Conservation (phyloP, 2,797 vertebrate species). For the Crenichthys baileyi region DNA sequence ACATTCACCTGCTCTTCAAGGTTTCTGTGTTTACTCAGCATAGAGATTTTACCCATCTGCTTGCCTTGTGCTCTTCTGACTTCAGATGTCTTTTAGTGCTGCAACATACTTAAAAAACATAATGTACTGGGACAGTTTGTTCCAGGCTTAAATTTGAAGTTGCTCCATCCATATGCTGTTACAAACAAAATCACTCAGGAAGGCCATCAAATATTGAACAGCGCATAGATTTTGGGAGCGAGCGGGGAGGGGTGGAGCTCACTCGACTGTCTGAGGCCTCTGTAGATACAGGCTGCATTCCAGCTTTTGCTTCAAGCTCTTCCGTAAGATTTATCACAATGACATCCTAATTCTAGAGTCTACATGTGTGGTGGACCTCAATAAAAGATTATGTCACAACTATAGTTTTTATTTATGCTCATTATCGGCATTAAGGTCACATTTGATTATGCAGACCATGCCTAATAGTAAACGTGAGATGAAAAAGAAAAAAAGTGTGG, state of each 20-base stretch:
- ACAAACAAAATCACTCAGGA: constrained; percentile 72
- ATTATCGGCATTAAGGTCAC: not conserved
- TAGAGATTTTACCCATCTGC: constrained; percentile 6
- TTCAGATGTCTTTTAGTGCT: constrained; percentile 25
- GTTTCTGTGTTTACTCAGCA: constrained; percentile 21
- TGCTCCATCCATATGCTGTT: constrained; percentile 56
- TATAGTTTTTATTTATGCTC: not conserved
- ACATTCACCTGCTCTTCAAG: constrained; percentile 5
- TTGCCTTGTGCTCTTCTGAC: constrained; percentile 13
- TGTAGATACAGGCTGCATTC: constrained; percentile 34
- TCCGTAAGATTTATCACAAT: constrained; percentile 26
- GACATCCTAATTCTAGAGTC: constrained; percentile 19
- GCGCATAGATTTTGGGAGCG: constrained; percentile 38
- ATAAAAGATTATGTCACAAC: not conserved
- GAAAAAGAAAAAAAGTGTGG: not conserved
- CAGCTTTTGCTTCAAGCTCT: constrained; percentile 21
- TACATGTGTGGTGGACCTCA: constrained; percentile 8
- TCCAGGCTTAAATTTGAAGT: constrained; percentile 36
- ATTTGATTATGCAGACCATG: not conserved
- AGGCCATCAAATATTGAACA: constrained; percentile 74
- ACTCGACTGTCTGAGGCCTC: constrained; percentile 35
- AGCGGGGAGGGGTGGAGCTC: constrained; percentile 44
- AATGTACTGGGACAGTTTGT: constrained; percentile 40
- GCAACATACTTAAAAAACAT: constrained; percentile 24
- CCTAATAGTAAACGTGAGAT: not conserved